Evolutionary conservation across 2,888 invertebrate species (phyloP).

Genomic region (Erebia aethiops): DNA sequence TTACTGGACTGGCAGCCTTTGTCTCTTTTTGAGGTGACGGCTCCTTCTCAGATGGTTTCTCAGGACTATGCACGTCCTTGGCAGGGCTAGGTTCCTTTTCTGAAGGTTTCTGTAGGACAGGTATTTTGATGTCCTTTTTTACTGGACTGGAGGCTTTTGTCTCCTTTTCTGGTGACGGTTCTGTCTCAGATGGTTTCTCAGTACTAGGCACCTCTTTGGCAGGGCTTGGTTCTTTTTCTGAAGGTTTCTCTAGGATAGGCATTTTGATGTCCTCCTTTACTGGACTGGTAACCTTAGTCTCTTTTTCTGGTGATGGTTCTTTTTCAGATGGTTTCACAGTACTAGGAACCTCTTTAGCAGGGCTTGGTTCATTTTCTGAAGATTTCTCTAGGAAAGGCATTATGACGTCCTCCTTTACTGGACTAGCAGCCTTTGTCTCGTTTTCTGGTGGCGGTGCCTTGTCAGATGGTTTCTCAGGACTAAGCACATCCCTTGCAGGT

Average conservation of each 20-base stretch:
- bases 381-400: neutral
- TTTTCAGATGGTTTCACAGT: constrained; percentile 1
- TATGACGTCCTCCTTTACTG: neutral
- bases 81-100: constrained; percentile 36
- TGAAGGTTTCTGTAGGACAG: neutral
- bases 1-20: neutral
- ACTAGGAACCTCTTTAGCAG: neutral
- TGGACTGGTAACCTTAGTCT: neutral
- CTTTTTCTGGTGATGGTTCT: neutral
- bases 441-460: constrained; percentile 11
- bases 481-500: constrained; percentile 12
- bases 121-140: neutral
- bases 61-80: neutral
- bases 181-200: neutral
- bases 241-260: neutral
- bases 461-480: constrained; percentile 17
- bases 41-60: neutral
- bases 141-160: neutral
- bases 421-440: neutral
- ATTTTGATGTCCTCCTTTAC: neutral
- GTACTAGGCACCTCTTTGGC: neutral
- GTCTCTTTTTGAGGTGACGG: no score
- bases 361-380: constrained; percentile 1
- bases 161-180: no score
- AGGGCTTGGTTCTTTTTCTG: constrained; percentile 1